Base-by-base conservation (phyloP, 2,888 invertebrate species). In the Dryobota labecula region DNA sequence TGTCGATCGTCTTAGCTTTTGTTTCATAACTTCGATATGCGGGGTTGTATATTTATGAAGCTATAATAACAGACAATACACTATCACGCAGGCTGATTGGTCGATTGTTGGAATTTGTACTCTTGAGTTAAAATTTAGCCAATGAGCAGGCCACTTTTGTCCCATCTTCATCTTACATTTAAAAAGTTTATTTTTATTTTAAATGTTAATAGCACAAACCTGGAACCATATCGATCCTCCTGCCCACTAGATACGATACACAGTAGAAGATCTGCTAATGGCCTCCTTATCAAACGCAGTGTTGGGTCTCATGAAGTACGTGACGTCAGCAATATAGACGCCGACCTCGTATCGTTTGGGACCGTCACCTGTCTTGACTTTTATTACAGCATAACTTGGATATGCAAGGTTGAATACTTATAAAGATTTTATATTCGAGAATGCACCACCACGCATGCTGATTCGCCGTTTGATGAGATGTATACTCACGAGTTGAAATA, bases 321-420 rank as follows among this genome's bases (percentile, higher is more conserved):
- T 98, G 11, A 99, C 99, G 95, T 99, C 99, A 9, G 99, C 99
- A 78, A 99, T 99, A 90, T 99, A 99, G 0, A 99, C 99, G 24
- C 99, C 99, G 65, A 99, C 97, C 92, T 97, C 92, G 87, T 90
- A 95, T 47, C 80, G 88, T n/a, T 78, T 76, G 2, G 92, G 87
- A 0, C 93, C 94, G 51, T 89, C 86, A 1, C 68, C 30, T 0
- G 92, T 90, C 20, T 49, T 97, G 89, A 20, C 20, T 43, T 24
- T 15, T 36, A 6, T 36, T 27, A 36, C 2, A 9, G 18, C 13
- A 30, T n/a, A 30, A 51, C 30, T 67, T 38, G 0, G n/a, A 38
- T 49, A 47, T 49, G 7, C 2, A 27, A 30, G 11, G 41, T 66
- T 43, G 9, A 33, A 66, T 11, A 4, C n/a, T 13, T 43, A 8